Conservation (phyloP, 2,797 vertebrate species). For the Sylvilagus floridanus region DNA sequence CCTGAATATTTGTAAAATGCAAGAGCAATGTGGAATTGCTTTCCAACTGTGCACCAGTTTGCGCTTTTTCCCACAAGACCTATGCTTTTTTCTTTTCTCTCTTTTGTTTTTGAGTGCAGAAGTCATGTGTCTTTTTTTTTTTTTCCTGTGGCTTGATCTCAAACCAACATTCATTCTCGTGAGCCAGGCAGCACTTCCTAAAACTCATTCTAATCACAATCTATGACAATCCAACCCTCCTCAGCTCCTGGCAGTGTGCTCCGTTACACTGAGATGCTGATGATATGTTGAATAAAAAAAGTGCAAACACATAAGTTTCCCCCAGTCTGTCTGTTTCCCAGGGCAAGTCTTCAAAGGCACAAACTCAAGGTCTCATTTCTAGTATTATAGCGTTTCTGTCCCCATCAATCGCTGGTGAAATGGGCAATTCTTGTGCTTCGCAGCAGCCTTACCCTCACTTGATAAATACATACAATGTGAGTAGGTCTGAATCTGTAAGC, state of each 20-base stretch:
- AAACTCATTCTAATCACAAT: constrained; percentile 52
- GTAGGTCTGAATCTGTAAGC: constrained; percentile 33
- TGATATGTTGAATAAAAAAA: constrained; percentile 10
- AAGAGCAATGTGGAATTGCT: not conserved
- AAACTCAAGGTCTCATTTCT: constrained; percentile 29
- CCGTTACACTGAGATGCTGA: constrained; percentile 25
- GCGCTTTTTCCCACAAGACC: constrained; percentile 6
- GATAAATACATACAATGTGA: constrained; percentile 11
- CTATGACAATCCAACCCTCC: not conserved
- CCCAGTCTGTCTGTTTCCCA: constrained; percentile 48
- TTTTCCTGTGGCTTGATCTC: constrained; percentile 59
- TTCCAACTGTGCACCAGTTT: constrained; percentile 31
- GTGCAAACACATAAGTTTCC: not conserved
- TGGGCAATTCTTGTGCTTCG: constrained; percentile 8
- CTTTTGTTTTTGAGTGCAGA: constrained; percentile 57
- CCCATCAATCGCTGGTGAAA: constrained; percentile 24
- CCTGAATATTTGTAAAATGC: constrained; percentile 56
- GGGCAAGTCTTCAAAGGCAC: constrained; percentile 43
- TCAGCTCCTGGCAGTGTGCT: constrained; percentile 1
- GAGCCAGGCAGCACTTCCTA: constrained; percentile 66
- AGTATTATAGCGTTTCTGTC: not conserved
- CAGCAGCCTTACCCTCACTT: constrained; percentile 40
- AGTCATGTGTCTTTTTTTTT: constrained; percentile 41
- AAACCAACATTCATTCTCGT: constrained; percentile 58
- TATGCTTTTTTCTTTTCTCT: not conserved